Percentiles rank a stretch among this genome's conserved stretches.
Conservation (phyloP, 2,113 vertebrate genomes). For the Amazona vittata region DNA sequence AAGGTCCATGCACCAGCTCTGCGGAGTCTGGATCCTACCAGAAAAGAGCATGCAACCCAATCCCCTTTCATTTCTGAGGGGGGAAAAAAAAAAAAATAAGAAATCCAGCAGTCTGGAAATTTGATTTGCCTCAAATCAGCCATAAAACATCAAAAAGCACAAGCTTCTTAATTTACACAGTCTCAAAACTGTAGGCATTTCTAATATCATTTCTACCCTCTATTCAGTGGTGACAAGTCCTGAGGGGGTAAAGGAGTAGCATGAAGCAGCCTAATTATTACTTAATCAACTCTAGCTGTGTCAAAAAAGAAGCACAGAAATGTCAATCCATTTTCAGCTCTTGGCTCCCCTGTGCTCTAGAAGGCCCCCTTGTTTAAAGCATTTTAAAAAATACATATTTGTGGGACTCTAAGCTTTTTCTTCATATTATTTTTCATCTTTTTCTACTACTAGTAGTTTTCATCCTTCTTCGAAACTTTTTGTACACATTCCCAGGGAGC, state of each 20-base stretch:
- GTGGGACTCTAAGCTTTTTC: neutral
- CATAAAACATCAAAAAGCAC: slow-evolving; percentile 20
- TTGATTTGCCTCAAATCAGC: neutral
- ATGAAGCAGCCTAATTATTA: slow-evolving; percentile 40
- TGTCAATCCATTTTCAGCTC: slow-evolving; percentile 18
- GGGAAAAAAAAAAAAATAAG: neutral
- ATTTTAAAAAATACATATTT: neutral
- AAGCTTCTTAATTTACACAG: neutral
- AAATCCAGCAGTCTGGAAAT: neutral
- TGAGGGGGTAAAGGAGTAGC: slow-evolving; percentile 5
- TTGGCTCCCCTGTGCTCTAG: neutral
- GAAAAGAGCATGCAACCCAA: neutral
- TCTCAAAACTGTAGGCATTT: slow-evolving; percentile 4
- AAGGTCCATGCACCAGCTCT: neutral
- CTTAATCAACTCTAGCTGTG: slow-evolving; percentile 27
- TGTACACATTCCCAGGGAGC: neutral
- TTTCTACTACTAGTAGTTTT: neutral
- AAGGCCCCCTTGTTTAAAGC: neutral
- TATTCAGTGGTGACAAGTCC: slow-evolving; percentile 53
- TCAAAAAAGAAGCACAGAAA: slow-evolving; percentile 24
- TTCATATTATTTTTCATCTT: neutral
- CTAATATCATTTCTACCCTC: neutral
- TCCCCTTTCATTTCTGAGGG: neutral
- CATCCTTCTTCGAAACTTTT: neutral
- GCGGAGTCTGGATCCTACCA: neutral